phyloP scores from a whole-genome alignment of 2,888 invertebrate species.

The Atherix ibis region DNA sequence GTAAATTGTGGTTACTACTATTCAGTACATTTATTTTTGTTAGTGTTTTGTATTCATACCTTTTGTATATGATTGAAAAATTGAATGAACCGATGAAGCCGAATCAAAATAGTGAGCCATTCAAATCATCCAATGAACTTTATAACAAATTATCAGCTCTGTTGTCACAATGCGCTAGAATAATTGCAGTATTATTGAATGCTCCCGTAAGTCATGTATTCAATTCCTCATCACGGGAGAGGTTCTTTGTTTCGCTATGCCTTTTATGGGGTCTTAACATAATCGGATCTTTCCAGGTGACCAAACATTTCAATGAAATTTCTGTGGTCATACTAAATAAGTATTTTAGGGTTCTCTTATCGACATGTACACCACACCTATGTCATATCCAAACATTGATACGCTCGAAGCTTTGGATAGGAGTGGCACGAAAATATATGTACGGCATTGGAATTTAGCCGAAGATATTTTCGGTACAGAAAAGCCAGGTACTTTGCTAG shows the following conservation, averaged over 20 bases:
- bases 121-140: conserved; percentile 7
- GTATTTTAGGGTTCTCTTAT: conserved; percentile 11
- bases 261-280: conserved; percentile 12
- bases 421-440: conserved; percentile 9
- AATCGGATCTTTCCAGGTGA: conserved; percentile 13
- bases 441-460: conserved; percentile 9
- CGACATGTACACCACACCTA: conserved; percentile 12
- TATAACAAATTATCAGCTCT: conserved; percentile 7
- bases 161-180: conserved; percentile 8
- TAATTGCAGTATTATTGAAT: conserved; percentile 11
- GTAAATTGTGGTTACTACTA: conserved; percentile 8
- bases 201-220: conserved; percentile 10
- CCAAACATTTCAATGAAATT: neutral
- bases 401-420: conserved; percentile 11
- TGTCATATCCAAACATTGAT: conserved; percentile 11
- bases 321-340: neutral
- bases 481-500: conserved; percentile 7
- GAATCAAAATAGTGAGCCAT: conserved; percentile 1
- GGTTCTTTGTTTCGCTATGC: conserved; percentile 11
- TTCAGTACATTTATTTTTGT: conserved; percentile 6
- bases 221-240: conserved; percentile 7
- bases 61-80: conserved; percentile 7
- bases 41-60: conserved; percentile 6
- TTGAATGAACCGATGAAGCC: conserved; percentile 3
- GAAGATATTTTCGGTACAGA: conserved; percentile 12